Percentiles rank a stretch among this genome's conserved stretches.
Evolutionary conservation across 1,140 invertebrate genomes (phyloP).

Genomic region (Cherax destructor): DNA sequence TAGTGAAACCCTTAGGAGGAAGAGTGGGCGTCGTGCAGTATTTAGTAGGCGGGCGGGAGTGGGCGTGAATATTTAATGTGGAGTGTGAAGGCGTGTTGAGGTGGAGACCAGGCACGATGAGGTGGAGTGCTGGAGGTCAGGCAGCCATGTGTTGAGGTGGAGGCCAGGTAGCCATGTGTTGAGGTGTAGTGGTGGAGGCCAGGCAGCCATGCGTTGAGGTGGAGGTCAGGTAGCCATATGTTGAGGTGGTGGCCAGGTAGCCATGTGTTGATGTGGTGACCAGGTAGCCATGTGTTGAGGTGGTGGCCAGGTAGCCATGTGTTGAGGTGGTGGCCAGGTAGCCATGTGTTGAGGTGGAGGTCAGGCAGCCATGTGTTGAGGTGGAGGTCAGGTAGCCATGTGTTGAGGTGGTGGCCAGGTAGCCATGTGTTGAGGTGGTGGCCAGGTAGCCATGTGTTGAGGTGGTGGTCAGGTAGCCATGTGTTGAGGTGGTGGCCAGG

Average conservation of each 20-base stretch:
- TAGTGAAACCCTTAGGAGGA: not conserved
- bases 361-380: not conserved
- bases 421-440: not conserved
- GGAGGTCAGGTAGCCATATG: not conserved
- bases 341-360: not conserved
- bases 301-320: not conserved
- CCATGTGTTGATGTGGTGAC: not conserved
- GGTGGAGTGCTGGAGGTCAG: not conserved
- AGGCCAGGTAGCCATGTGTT: not conserved
- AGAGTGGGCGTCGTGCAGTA: not conserved
- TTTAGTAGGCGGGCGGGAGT: not conserved
- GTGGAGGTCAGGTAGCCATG: not conserved
- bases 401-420: not conserved
- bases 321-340: not conserved
- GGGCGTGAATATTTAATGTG: constrained; percentile 12
- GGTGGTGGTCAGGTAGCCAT: not conserved
- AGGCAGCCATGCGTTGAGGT: not conserved
- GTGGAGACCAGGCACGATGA: not conserved
- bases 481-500: not conserved
- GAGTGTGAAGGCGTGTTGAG: not conserved
- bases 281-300: not conserved
- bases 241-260: not conserved
- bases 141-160: not conserved
- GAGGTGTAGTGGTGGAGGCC: not conserved
- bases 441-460: not conserved